A percentile compares a stretch with the other conserved stretches of the same genome.
Evolutionary conservation across 2,888 invertebrate genomes (phyloP).

Genomic region (Ormyrus pomaceus): DNA sequence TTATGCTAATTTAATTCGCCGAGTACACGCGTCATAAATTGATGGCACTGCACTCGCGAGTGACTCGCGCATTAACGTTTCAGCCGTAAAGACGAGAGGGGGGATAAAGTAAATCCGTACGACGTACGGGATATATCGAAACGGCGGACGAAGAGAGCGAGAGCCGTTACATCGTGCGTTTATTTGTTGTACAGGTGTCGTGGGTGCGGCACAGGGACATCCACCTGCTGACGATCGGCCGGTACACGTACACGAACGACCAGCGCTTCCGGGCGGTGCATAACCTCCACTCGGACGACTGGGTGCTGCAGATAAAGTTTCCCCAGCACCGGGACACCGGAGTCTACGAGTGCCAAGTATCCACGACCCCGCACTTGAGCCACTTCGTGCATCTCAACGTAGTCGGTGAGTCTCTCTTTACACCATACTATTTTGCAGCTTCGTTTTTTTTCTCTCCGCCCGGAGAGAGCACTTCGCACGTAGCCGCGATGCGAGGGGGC

Average conservation of each 20-base stretch:
- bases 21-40: conserved; percentile 32
- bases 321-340: conserved; percentile 93
- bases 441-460: conserved; percentile 6
- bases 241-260: conserved; percentile 94
- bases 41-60: no score
- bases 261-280: conserved; percentile 87
- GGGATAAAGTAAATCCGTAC: no score
- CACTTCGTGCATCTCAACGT: conserved; percentile 94
- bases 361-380: conserved; percentile 94
- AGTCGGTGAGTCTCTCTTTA: conserved; percentile 84
- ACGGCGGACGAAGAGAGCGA: no score
- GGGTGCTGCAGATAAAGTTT: conserved; percentile 94
- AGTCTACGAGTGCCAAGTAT: conserved; percentile 95
- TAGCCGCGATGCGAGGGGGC: not conserved
- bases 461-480: conserved; percentile 6
- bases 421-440: not conserved
- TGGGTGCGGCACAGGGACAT: conserved; percentile 95
- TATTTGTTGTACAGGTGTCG: conserved; percentile 83
- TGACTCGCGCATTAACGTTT: no score
- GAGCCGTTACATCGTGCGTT: no score
- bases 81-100: no score
- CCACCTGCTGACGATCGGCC: conserved; percentile 91
- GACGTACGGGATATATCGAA: no score
- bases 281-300: conserved; percentile 87
- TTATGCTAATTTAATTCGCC: not conserved